These are phyloP conservation scores for Siniperca knerii DNA, from an alignment of 2,113 vertebrate genomes.

Conservation along the genomic window DNA sequence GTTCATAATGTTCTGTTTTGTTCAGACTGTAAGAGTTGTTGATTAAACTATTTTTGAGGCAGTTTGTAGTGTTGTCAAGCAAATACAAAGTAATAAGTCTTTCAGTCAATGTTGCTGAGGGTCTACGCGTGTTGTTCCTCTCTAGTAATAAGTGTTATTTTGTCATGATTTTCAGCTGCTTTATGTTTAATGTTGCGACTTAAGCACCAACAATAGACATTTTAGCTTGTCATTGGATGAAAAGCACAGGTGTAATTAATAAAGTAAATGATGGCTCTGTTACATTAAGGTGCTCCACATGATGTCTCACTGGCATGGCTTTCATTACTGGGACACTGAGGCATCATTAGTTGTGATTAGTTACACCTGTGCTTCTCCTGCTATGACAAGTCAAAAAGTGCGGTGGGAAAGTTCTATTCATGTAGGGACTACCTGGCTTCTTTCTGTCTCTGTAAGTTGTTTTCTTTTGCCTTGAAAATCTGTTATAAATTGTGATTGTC, in stretches of 20 bases:
- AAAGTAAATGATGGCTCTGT: constrained; percentile 14
- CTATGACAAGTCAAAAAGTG: constrained; percentile 15
- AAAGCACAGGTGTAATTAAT: background rate
- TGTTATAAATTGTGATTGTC: background rate
- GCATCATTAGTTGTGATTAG: constrained; percentile 35
- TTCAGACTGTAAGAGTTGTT: constrained; percentile 19
- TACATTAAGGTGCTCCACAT: constrained; percentile 9
- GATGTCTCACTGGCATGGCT: background rate
- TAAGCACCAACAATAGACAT: background rate
- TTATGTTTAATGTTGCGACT: background rate
- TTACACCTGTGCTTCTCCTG: constrained; percentile 4
- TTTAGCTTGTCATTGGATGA: background rate
- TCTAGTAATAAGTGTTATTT: background rate
- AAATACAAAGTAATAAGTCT: constrained; percentile 55
- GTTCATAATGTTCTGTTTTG: constrained; percentile 48
- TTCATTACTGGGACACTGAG: constrained; percentile 5
- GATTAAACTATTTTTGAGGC: constrained; percentile 42
- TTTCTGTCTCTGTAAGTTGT: background rate
- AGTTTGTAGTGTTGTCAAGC: constrained; percentile 15
- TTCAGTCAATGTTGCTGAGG: constrained; percentile 14
- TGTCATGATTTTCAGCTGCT: constrained; percentile 11
- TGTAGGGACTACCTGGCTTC: background rate
- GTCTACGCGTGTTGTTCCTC: background rate
- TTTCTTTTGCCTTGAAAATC: background rate
- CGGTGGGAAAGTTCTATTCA: background rate